Evolutionary conservation across 2,797 vertebrate genomes (phyloP).

Genomic region (Enteromius thamalakanensis): DNA sequence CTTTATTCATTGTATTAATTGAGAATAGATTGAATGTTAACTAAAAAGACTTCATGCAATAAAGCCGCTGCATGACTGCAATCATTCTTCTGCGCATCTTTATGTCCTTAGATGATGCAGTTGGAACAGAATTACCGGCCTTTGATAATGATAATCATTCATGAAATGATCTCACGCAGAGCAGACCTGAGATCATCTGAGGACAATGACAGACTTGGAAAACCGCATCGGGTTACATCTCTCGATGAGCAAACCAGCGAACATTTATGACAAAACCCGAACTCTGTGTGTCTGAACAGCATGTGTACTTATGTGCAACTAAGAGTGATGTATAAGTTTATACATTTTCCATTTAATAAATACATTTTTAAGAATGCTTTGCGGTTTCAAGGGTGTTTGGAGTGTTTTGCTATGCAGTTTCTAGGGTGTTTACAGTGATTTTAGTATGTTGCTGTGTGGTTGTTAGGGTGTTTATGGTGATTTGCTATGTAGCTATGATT

Average conservation of each 20-base stretch:
- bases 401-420: not conserved
- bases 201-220: conserved; percentile 66
- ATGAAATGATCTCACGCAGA: conserved; percentile 58
- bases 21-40: not conserved
- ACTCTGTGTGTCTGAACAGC: not conserved
- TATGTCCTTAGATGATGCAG: conserved; percentile 62
- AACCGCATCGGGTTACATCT: conserved; percentile 2
- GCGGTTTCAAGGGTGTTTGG: not conserved
- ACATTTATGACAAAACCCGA: not conserved
- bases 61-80: not conserved
- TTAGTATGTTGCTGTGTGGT: rapidly evolving
- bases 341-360: no score
- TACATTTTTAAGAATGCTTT: not conserved
- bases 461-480: not conserved
- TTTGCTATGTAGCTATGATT: no score
- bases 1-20: not conserved
- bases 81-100: not conserved
- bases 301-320: not conserved
- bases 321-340: not conserved
- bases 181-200: conserved; percentile 71
- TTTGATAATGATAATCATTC: conserved; percentile 76
- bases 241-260: not conserved
- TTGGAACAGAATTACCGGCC: conserved; percentile 59
- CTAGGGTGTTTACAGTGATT: rapidly evolving
- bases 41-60: not conserved